These are phyloP conservation scores for Misgurnus mizolepis DNA, from an alignment of 2,113 vertebrate genomes.

Conservation along the genomic window DNA sequence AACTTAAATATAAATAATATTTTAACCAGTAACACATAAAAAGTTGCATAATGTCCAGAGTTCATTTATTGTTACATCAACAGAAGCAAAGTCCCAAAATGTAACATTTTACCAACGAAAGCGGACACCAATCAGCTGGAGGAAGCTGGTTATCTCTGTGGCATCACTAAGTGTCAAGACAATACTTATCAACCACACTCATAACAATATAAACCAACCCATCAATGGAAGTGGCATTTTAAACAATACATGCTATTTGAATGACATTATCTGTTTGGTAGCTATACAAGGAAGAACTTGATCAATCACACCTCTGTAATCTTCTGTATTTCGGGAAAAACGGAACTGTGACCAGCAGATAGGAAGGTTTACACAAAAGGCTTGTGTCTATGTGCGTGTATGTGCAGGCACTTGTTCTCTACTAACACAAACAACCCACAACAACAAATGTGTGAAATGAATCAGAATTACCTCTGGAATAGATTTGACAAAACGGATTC, in stretches of 20 bases:
- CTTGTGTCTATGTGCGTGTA: not conserved
- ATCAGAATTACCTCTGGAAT: constrained; percentile 83
- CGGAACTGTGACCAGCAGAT: not conserved
- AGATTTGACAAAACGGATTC: constrained; percentile 95
- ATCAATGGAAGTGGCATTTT: not conserved
- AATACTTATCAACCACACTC: not conserved
- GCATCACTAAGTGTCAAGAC: not conserved
- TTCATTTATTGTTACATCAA: not conserved
- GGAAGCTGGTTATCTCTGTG: not conserved
- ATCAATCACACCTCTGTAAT: not conserved
- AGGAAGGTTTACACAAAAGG: not conserved
- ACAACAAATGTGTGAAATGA: not conserved
- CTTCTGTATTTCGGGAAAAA: not conserved
- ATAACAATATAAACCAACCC: not conserved
- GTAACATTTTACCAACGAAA: not conserved
- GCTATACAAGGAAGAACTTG: not conserved
- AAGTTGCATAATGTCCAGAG: not conserved
- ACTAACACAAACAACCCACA: not conserved
- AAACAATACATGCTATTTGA: constrained; percentile 9
- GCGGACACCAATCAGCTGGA: not conserved
- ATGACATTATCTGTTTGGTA: not conserved
- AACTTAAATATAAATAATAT: no score
- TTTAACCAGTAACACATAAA: not conserved
- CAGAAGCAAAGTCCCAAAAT: not conserved
- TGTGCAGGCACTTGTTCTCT: not conserved